Evolutionary conservation across 1,140 invertebrate genomes (phyloP).

Genomic region (Scaptomyza graminum): DNA sequence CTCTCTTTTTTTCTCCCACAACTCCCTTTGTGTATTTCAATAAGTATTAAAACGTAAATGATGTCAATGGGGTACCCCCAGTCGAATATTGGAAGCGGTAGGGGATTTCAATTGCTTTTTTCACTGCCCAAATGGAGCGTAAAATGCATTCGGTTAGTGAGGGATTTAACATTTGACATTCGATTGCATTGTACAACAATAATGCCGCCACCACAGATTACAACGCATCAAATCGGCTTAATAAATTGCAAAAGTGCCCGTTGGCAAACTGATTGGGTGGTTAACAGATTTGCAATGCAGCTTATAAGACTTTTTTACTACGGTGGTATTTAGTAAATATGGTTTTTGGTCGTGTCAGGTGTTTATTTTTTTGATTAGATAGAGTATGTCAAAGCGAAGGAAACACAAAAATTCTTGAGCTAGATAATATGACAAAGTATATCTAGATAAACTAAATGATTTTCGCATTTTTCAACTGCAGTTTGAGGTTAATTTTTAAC

Average conservation of each 20-base stretch:
- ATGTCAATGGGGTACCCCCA: conserved; percentile 29
- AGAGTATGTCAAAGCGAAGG: neutral
- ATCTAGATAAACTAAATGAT: too few species aligned
- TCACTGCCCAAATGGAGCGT: conserved; percentile 49
- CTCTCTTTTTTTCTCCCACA: neutral
- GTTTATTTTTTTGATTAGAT: neutral
- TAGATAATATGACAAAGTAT: too few species aligned
- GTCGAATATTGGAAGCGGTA: too few species aligned
- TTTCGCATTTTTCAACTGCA: too few species aligned
- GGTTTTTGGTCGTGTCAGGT: neutral
- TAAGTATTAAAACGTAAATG: conserved; percentile 77
- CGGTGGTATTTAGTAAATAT: neutral
- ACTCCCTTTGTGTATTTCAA: conserved; percentile 52
- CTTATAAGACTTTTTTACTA: conserved; percentile 14
- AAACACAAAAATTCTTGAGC: too few species aligned
- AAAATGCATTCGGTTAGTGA: conserved; percentile 56
- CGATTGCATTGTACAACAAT: conserved; percentile 22
- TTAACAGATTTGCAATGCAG: conserved; percentile 17
- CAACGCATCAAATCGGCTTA: conserved; percentile 32
- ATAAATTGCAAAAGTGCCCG: conserved; percentile 20
- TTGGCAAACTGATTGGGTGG: conserved; percentile 19
- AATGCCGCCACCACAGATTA: conserved; percentile 32
- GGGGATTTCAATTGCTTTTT: conserved; percentile 1
- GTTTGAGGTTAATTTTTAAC: too few species aligned
- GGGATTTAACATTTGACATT: conserved; percentile 19